A percentile compares a stretch with the other conserved stretches of the same genome.
These are phyloP conservation scores for Nephrotoma appendiculata DNA, from an alignment of 2,888 invertebrate genomes.

Conservation along the genomic window DNA sequence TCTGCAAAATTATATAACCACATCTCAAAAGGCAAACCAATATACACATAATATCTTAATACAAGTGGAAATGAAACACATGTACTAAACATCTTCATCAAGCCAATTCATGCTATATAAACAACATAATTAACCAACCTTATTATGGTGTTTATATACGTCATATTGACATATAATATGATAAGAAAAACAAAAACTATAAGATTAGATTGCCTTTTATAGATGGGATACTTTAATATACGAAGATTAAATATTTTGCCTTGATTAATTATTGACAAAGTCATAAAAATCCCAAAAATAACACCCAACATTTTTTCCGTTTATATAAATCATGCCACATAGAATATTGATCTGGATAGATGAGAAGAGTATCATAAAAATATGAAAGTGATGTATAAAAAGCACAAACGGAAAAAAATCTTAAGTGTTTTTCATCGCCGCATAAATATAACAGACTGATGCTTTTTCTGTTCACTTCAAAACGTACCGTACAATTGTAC, in stretches of 20 bases:
- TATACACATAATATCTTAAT: too few species aligned
- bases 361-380: not conserved
- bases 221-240: not conserved
- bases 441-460: not conserved
- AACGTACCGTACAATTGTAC: too few species aligned
- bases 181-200: not conserved
- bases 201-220: not conserved
- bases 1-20: too few species aligned
- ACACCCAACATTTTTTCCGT: not conserved
- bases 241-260: not conserved
- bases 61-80: not conserved
- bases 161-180: too few species aligned
- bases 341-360: not conserved
- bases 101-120: not conserved
- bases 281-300: not conserved
- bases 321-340: not conserved
- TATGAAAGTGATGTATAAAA: not conserved
- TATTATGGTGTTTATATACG: not conserved
- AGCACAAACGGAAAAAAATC: not conserved
- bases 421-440: not conserved
- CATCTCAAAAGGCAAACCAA: too few species aligned
- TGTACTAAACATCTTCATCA: not conserved
- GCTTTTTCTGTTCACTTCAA: not conserved
- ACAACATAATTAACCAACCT: not conserved
- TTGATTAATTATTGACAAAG: not conserved